Percentiles rank a stretch among this genome's conserved stretches.
Evolutionary conservation across 1,140 invertebrate genomes (phyloP).

Genomic region (Oscheius sp.): DNA sequence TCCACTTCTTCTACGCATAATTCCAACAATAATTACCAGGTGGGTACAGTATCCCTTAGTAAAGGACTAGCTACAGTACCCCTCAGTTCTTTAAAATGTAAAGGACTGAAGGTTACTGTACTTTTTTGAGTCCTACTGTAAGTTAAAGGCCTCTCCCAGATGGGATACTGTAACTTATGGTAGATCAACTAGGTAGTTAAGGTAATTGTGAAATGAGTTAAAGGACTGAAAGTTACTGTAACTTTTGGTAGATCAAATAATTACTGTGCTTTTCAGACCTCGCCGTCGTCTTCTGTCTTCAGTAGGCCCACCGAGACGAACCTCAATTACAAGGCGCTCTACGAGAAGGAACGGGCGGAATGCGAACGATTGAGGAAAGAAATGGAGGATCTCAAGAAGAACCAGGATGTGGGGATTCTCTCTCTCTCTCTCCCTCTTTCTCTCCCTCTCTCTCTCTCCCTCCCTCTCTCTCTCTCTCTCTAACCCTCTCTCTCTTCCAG

Average conservation of each 20-base stretch:
- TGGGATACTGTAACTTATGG: no score
- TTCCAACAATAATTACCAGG: background rate
- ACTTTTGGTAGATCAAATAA: no score
- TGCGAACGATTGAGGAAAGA: slow-evolving; percentile 25
- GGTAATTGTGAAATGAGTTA: no score
- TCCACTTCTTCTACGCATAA: no score
- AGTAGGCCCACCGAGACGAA: slow-evolving; percentile 18
- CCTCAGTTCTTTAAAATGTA: no score
- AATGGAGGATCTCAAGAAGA: slow-evolving; percentile 25
- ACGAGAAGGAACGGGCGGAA: slow-evolving; percentile 34
- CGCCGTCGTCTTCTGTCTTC: background rate
- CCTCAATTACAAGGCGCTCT: slow-evolving; percentile 31
- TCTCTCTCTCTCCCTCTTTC: background rate
- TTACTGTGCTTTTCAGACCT: background rate
- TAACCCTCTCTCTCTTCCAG: slow-evolving; percentile 2
- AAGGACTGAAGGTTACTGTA: no score
- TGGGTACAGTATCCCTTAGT: background rate
- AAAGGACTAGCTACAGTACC: background rate
- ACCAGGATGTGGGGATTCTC: background rate
- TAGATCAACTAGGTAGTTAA: no score
- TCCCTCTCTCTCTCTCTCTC: no score
- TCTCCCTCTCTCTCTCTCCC: background rate
- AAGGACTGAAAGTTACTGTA: no score
- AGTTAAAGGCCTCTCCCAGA: no score
- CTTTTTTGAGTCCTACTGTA: no score